A percentile compares a stretch with the other conserved stretches of the same genome.
Conservation (phyloP, 2,888 invertebrate genomes). For the Deilephila porcellus region DNA sequence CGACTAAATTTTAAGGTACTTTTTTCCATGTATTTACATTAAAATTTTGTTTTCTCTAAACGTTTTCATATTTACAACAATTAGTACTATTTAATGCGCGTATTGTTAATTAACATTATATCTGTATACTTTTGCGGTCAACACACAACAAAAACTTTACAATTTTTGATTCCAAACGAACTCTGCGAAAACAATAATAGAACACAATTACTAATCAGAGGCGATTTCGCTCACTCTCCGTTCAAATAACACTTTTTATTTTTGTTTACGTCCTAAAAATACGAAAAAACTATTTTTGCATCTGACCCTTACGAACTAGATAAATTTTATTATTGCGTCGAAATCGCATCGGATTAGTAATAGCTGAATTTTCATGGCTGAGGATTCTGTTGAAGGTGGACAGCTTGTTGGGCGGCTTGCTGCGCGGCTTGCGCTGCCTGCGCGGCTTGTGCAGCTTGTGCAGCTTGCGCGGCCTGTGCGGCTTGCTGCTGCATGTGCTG, state of each 20-base stretch:
- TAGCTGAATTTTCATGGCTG: constrained; percentile 92
- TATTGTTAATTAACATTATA: constrained; percentile 56
- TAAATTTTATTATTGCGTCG: constrained; percentile 57
- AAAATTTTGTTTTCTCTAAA: constrained; percentile 69
- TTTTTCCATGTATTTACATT: constrained; percentile 72
- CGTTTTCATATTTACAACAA: constrained; percentile 75
- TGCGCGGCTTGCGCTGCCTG: constrained; percentile 71
- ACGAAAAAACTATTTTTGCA: constrained; percentile 41
- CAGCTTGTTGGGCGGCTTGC: constrained; percentile 81
- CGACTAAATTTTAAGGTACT: constrained; percentile 66
- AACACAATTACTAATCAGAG: constrained; percentile 76
- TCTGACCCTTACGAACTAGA: constrained; percentile 41
- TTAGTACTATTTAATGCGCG: constrained; percentile 75
- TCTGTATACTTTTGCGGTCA: constrained; percentile 58
- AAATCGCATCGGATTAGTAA: constrained; percentile 88
- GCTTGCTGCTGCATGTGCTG: constrained; percentile 65
- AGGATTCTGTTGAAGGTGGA: constrained; percentile 82
- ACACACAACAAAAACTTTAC: constrained; percentile 51
- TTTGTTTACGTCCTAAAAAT: constrained; percentile 46
- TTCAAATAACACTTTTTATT: constrained; percentile 53
- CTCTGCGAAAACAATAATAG: constrained; percentile 41
- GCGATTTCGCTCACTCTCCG: constrained; percentile 71
- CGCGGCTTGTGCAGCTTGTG: constrained; percentile 58
- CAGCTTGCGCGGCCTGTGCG: constrained; percentile 57
- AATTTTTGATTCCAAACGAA: constrained; percentile 47